A percentile compares a stretch with the other conserved stretches of the same genome.
These are phyloP conservation scores for Sardina pilchardus DNA, from an alignment of 2,113 vertebrate genomes.

Conservation along the genomic window DNA sequence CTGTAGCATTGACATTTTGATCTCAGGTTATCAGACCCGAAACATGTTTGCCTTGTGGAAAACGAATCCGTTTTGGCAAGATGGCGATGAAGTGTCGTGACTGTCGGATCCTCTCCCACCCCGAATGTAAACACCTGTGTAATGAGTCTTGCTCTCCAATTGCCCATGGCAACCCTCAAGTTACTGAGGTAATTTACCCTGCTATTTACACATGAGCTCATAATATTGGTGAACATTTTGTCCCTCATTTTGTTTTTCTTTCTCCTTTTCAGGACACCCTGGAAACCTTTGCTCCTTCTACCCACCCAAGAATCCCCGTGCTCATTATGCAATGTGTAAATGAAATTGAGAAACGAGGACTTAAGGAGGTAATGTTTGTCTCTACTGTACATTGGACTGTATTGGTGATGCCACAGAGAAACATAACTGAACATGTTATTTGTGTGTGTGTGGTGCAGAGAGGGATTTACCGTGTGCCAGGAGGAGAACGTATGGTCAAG, in stretches of 20 bases:
- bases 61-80: constrained; percentile 81
- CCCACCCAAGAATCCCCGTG: constrained; percentile 66
- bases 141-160: constrained; percentile 43
- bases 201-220: background rate
- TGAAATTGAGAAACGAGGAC: constrained; percentile 80
- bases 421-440: background rate
- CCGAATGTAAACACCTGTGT: constrained; percentile 71
- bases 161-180: background rate
- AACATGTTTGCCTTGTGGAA: constrained; percentile 71
- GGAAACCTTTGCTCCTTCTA: constrained; percentile 70
- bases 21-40: constrained; percentile 80
- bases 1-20: background rate
- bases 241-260: no score
- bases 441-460: constrained; percentile 59
- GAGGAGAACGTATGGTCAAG: constrained; percentile 72
- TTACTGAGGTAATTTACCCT: constrained; percentile 38
- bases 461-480: constrained; percentile 81
- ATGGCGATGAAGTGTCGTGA: constrained; percentile 76
- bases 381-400: background rate
- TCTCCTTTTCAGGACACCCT: constrained; percentile 65
- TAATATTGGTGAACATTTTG: background rate
- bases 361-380: constrained; percentile 71
- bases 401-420: background rate
- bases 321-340: constrained; percentile 79
- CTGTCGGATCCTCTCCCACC: constrained; percentile 75